These are phyloP conservation scores for Calidris pugnax DNA, from an alignment of 2,113 vertebrate genomes.

Conservation along the genomic window DNA sequence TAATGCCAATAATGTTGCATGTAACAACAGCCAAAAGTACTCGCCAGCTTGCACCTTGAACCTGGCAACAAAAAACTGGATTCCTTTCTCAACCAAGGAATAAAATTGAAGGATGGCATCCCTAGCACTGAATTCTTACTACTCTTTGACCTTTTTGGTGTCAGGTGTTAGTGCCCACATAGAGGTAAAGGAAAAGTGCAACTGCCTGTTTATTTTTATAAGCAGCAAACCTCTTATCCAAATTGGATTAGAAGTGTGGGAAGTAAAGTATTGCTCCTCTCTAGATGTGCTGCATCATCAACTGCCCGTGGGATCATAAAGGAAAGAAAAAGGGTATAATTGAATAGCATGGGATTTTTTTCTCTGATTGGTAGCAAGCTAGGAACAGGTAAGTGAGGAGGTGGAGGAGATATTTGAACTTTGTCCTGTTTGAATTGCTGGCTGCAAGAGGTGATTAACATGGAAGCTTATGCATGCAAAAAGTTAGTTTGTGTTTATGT, in stretches of 20 bases:
- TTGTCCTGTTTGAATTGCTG: not conserved
- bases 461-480: not conserved
- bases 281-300: not conserved
- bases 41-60: not conserved
- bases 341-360: not conserved
- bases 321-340: not conserved
- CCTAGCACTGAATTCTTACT: not conserved
- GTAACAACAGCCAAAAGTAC: not conserved
- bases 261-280: not conserved
- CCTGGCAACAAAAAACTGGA: not conserved
- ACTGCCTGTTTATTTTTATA: slow-evolving; percentile 36
- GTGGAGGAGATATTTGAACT: not conserved
- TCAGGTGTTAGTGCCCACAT: not conserved
- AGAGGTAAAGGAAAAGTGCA: not conserved
- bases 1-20: not conserved
- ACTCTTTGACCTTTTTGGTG: not conserved
- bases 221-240: slow-evolving; percentile 43
- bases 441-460: not conserved
- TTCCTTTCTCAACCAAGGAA: not conserved
- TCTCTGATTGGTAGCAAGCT: not conserved
- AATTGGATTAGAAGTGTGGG: slow-evolving; percentile 40
- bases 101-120: not conserved
- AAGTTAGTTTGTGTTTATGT: not conserved
- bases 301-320: not conserved
- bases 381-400: not conserved